Base-by-base conservation (phyloP, 2,888 invertebrate genomes). In the Brassicogethes aeneus region DNA sequence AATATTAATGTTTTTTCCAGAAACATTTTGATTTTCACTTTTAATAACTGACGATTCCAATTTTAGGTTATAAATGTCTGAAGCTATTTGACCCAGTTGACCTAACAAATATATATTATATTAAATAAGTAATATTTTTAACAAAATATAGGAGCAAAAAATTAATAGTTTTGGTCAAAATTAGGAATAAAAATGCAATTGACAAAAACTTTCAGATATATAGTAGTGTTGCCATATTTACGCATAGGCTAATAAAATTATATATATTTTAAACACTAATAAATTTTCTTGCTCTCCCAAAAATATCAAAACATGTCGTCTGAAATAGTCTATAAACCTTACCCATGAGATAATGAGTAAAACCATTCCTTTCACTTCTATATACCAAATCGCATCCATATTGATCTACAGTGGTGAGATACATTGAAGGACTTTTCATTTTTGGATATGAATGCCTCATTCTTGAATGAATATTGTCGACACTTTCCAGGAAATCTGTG, bases 381-480 rank as follows among this genome's bases (percentile, higher is more conserved):
- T 94, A 94, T 3, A 91, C 82, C 33, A 92, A 72, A 41, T 89
- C 79, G 1, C 91, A 89, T 0, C 91, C 94, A 36, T 84, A 76
- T 31, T 79, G 75, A 57, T 92, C 91, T 51, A 90, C 84, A 42
- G 84, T 78, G 0, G 87, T 85, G 47, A 93, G 76, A 65, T 90
- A 90, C 85, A 94, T 93, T 36, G 90, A 90, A 0, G 94, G 94
- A 45, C 89, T 89, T 57, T 87, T 85, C 88, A 95, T 90, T 66
- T 87, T 86, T 0, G 92, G 93, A 65, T 91, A 94, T 3, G 92
- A 89, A 64, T 91, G 89, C 42, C 89, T 74, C 81, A 93, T 92
- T 56, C 89, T 87, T 54, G 89, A 80, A 64, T 93, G 93, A 46
- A 94, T 85, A 62, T 89, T 92, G 68, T 94, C 93, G 39, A 93